Evolutionary conservation across 2,888 invertebrate species (phyloP).

Genomic region (Halictus ligatus): DNA sequence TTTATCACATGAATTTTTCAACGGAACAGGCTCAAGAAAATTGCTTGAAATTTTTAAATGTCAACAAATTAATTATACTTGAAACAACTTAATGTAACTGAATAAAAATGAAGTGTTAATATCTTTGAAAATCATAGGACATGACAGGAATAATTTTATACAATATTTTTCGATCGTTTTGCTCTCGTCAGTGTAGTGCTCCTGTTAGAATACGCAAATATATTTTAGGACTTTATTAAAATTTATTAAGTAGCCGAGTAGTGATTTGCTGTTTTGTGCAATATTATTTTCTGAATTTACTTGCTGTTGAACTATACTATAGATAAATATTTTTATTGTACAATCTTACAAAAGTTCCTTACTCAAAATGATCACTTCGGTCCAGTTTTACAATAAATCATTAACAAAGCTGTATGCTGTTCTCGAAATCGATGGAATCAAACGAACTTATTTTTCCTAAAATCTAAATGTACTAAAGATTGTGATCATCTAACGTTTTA

Average conservation of each 20-base stretch:
- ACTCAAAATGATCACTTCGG: not conserved
- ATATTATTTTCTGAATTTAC: not conserved
- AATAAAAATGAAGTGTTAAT: not conserved
- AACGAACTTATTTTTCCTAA: not conserved
- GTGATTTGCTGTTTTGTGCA: not conserved
- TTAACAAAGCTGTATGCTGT: not conserved
- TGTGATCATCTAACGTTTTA: not conserved
- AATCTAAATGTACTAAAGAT: not conserved
- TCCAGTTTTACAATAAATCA: not conserved
- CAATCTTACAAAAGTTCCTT: not conserved
- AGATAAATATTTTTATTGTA: not conserved
- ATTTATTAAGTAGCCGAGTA: not conserved
- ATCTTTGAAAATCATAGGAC: not conserved
- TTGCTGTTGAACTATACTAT: not conserved
- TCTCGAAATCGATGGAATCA: not conserved
- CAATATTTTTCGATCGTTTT: not conserved
- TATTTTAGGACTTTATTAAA: not conserved
- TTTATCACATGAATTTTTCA: not conserved
- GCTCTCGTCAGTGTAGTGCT: not conserved
- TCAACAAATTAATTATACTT: too few species aligned
- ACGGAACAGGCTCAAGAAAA: not conserved
- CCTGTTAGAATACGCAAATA: not conserved
- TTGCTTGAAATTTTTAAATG: not conserved
- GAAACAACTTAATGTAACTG: too few species aligned
- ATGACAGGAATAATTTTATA: not conserved